Evolutionary conservation across 2,888 invertebrate species (phyloP), one percentile per base, ranked within the genome.

Genomic region (Luffia ferchaultella): DNA sequence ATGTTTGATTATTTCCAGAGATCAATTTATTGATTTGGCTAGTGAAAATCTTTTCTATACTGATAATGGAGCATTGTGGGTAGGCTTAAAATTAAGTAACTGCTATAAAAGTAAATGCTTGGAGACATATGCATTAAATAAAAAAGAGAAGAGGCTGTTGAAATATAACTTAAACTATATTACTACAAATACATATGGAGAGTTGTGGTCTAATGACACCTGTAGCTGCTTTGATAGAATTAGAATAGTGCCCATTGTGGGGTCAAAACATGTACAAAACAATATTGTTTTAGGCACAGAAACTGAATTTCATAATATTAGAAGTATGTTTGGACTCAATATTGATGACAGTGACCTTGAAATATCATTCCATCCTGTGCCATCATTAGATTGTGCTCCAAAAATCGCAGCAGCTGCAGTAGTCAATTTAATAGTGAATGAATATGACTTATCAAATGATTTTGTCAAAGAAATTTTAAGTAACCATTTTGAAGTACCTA

Each of bases 401-500:
- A 78, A 75, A 64, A 79, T 82, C 60, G 80, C 82, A 49, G 64
- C 69, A 16, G 53, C 56, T 16, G 80, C 82, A 43, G 78, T 80
- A 69, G 75, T 79, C 1, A 68, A 66, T 55, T 62, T 80, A 1
- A 56, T 82, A 52, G 65, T 75, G 1, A 80, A 77, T 63, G 79
- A 82, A 18, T 75, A 68, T 67, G 79, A 80, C 50, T 58, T 83
- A 52, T 65, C 71, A 9, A 78, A 76, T 64, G 77, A 79, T 48
- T 77, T 89, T 45, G 67, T 87, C 0, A 89, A 89, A 66, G 70
- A 83, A 49, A 68, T 91, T 47, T 65, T 93, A 42, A 86, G 84
- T 60, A 89, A 88, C 62, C 89, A 90, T 64, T 93, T 93, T 67
- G 85, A 85, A 62, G 73, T 74, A 43, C 92, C 92, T 17, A 88